Conservation (phyloP, 2,888 invertebrate genomes). For the Acronicta alni region DNA sequence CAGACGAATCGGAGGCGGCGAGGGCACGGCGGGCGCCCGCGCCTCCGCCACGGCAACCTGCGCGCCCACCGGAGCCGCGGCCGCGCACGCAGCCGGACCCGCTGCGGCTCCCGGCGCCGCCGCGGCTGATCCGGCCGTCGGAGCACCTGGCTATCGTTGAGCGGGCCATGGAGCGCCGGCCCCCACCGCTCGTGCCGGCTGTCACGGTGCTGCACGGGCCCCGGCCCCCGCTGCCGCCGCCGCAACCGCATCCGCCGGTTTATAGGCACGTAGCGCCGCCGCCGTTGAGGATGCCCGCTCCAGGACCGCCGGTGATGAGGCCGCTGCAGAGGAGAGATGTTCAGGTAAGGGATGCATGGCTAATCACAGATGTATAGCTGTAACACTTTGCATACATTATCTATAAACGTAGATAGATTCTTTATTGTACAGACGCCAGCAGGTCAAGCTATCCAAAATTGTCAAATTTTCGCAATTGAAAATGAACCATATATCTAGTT, state of each 20-base stretch:
- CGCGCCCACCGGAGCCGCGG: slow-evolving; percentile 76
- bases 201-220: slow-evolving; percentile 76
- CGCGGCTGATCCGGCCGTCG: slow-evolving; percentile 82
- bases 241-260: slow-evolving; percentile 70
- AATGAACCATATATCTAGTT: no score
- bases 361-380: no score
- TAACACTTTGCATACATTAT: no score
- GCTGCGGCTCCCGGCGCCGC: slow-evolving; percentile 65
- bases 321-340: slow-evolving; percentile 78
- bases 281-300: slow-evolving; percentile 80
- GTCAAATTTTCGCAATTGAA: no score
- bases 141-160: slow-evolving; percentile 81
- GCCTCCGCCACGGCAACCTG: slow-evolving; percentile 76
- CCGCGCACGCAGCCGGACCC: slow-evolving; percentile 64
- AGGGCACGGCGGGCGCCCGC: slow-evolving; percentile 80
- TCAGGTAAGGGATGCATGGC: slow-evolving; percentile 71
- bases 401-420: no score
- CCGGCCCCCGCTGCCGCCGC: slow-evolving; percentile 65
- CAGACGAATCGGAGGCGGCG: slow-evolving; percentile 84
- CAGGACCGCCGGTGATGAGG: slow-evolving; percentile 70
- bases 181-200: slow-evolving; percentile 72
- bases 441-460: no score
- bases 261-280: slow-evolving; percentile 80
- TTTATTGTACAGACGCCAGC: no score
- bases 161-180: slow-evolving; percentile 71